Conservation (phyloP, 2,113 vertebrate genomes). For the Sclerurus mexicanus region DNA sequence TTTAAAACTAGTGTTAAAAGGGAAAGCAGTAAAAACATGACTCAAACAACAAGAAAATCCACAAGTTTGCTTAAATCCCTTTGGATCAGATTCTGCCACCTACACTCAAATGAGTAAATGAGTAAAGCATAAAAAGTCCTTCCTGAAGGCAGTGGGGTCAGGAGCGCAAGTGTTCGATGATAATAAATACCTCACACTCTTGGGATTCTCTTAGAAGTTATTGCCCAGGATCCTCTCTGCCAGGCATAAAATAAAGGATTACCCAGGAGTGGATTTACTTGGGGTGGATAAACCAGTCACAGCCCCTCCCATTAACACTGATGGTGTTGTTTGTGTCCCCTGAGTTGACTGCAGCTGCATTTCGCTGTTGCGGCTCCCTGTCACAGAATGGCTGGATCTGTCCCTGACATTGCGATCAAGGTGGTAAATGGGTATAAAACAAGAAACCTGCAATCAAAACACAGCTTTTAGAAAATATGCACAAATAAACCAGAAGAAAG, state of each 20-base stretch:
- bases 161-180: not conserved
- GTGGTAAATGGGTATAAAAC: not conserved
- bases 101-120: not conserved
- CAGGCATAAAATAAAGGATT: not conserved
- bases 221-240: not conserved
- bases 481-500: not conserved
- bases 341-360: not conserved
- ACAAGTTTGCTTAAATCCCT: conserved; percentile 27
- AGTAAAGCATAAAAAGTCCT: not conserved
- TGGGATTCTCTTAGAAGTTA: not conserved
- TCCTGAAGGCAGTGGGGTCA: not conserved
- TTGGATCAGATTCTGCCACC: not conserved
- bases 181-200: not conserved
- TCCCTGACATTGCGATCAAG: not conserved
- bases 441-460: not conserved
- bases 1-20: conserved; percentile 52
- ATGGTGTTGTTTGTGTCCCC: not conserved
- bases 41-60: conserved; percentile 26
- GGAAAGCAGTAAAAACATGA: conserved; percentile 56
- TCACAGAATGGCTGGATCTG: not conserved
- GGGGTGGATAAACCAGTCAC: not conserved
- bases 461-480: not conserved
- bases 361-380: not conserved
- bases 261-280: not conserved
- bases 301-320: not conserved